Conservation (phyloP, 2,113 vertebrate genomes). For the Guaruba guarouba region DNA sequence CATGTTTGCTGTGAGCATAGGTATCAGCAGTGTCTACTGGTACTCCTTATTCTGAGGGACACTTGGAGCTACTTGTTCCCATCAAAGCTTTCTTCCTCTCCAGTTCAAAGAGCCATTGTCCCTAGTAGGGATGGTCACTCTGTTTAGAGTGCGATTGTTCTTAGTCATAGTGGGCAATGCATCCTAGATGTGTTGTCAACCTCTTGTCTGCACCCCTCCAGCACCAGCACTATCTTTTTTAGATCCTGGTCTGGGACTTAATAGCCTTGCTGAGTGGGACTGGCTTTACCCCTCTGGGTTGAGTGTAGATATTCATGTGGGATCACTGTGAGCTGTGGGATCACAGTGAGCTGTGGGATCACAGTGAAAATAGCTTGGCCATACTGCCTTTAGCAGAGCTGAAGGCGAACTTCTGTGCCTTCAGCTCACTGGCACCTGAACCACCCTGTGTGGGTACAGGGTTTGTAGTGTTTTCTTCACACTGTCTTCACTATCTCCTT, state of each 20-base stretch:
- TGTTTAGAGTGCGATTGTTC: not conserved
- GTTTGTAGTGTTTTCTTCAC: not conserved
- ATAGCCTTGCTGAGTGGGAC: not conserved
- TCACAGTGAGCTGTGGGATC: not conserved
- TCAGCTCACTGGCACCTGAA: not conserved
- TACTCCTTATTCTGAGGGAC: not conserved
- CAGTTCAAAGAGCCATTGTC: not conserved
- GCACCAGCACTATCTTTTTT: accelerated
- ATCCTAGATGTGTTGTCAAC: accelerated
- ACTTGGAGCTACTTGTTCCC: not conserved
- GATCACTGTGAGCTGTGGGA: not conserved
- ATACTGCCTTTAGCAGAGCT: accelerated
- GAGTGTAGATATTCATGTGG: accelerated
- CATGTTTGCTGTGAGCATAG: not conserved
- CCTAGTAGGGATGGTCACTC: not conserved
- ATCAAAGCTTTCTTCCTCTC: no score
- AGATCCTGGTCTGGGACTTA: not conserved
- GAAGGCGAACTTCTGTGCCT: not conserved
- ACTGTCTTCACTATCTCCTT: not conserved
- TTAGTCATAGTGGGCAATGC: not conserved
- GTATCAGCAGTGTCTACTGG: not conserved
- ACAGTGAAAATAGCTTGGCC: not conserved
- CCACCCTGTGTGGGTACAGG: not conserved
- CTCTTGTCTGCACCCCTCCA: not conserved
- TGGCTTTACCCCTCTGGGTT: not conserved